Evolutionary conservation across 2,797 vertebrate species (phyloP).

Genomic region (Gallinago stenura): DNA sequence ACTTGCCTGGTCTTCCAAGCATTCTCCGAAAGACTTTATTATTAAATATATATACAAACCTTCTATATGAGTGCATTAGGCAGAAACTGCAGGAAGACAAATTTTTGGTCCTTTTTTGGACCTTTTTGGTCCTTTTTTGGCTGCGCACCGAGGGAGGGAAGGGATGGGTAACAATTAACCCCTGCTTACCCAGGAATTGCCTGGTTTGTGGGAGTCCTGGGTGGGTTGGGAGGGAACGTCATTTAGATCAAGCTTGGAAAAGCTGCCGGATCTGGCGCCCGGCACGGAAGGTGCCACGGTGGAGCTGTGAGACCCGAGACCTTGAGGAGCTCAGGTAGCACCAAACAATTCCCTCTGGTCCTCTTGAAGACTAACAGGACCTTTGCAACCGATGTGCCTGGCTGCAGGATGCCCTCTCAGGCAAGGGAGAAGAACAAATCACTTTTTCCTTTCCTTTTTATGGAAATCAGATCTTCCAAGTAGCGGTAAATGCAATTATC

Average conservation of each 20-base stretch:
- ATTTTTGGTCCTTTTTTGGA: conserved; percentile 34
- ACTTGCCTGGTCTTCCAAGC: background rate
- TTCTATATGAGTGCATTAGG: background rate
- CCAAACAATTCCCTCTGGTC: background rate
- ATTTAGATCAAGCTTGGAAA: background rate
- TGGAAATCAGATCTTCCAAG: background rate
- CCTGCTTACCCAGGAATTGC: background rate
- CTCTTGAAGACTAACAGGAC: background rate
- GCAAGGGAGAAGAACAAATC: background rate
- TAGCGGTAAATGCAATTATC: background rate
- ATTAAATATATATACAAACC: conserved; percentile 13
- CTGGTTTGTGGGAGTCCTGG: too few species aligned
- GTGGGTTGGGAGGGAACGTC: background rate
- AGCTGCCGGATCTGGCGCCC: background rate
- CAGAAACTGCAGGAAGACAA: background rate
- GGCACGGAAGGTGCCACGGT: background rate
- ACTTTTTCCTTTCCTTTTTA: background rate
- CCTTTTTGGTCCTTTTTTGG: background rate
- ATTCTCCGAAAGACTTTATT: conserved; percentile 18
- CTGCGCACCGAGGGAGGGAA: background rate
- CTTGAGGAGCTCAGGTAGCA: background rate
- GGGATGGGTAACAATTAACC: background rate
- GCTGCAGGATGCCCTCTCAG: background rate
- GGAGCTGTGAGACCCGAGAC: background rate
- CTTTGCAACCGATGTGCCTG: background rate